Conservation (phyloP, 2,888 invertebrate species). For the Metellina segmentata region DNA sequence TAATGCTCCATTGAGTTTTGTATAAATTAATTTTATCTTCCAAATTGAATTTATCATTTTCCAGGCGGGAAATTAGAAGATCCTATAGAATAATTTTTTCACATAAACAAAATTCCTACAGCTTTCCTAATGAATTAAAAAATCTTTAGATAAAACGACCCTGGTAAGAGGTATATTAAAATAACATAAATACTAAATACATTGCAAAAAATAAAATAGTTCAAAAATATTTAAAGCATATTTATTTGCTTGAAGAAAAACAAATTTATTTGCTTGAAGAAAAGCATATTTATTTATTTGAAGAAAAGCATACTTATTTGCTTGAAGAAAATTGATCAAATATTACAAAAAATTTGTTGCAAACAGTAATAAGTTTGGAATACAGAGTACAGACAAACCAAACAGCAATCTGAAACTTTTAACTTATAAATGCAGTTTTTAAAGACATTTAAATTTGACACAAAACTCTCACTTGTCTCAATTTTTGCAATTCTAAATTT, state of each 20-base stretch:
- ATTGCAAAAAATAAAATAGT: background rate
- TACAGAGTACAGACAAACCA: background rate
- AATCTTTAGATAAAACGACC: background rate
- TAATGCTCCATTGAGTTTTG: constrained; percentile 70
- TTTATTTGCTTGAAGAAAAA: background rate
- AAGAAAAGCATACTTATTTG: too few species aligned
- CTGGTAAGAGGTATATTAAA: background rate
- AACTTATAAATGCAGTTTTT: background rate
- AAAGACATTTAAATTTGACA: background rate
- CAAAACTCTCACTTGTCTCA: constrained; percentile 57
- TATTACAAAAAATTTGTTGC: background rate
- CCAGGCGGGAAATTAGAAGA: constrained; percentile 58
- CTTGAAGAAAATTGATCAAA: background rate
- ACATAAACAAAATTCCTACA: background rate
- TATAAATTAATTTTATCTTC: constrained; percentile 68
- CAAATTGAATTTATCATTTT: constrained; percentile 63
- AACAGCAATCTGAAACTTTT: background rate
- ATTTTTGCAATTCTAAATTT: constrained; percentile 61
- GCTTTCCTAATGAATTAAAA: too few species aligned
- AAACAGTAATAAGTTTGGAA: background rate
- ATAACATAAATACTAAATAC: background rate
- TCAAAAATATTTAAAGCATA: background rate
- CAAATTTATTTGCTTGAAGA: background rate
- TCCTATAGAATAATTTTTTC: constrained; percentile 44
- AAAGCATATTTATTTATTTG: background rate